Evolutionary conservation across 2,113 vertebrate species (phyloP), one percentile per base, ranked within the genome.

Genomic region (Nesoenas mayeri): DNA sequence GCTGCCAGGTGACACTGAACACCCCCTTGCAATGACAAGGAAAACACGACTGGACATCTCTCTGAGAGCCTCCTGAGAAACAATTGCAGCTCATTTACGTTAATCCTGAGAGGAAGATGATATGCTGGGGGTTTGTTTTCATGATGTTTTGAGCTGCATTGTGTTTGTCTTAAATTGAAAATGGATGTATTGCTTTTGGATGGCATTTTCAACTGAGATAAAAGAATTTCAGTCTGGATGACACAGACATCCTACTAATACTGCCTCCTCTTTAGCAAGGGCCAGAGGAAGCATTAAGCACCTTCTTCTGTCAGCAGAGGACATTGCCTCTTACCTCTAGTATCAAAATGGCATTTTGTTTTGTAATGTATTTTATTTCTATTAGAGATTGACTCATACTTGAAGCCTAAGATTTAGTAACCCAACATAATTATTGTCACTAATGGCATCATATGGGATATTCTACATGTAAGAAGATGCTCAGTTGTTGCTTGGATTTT

Each of bases 41-140:
- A 32, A 12, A 74, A 1, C 64, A 56, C 25, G 34, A 11, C 14
- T 25, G 38, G 36, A 22, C 11, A 60, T 10, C 58, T 5, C 79
- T 10, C 34, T 2, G 6, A 0, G n/a, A 73, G 71, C 61, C 36
- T 66, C 54, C 28, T n/a, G 10, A 70, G 54, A 17, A 89, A 60
- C 29, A 20, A n/a, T 29, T 78, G 11, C 28, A 10, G 32, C 14
- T 60, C 32, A 3, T 29, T 72, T 51, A 32, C 0, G 1, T 38
- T 47, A 3, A 16, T 47, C 60, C 83, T 8, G 16, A 16, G 13
- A 15, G 50, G 25, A 78, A 22, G 11, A 56, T 16, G 11, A 1
- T 19, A 1, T 4, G 15, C 57, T 22, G 17, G n/a, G 17, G 1
- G 1, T 31, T 53, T 36, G 38, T 5, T 40, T 65, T 22, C 0